These are phyloP conservation scores for Lophius americanus DNA, from an alignment of 2,797 vertebrate genomes.

Conservation along the genomic window DNA sequence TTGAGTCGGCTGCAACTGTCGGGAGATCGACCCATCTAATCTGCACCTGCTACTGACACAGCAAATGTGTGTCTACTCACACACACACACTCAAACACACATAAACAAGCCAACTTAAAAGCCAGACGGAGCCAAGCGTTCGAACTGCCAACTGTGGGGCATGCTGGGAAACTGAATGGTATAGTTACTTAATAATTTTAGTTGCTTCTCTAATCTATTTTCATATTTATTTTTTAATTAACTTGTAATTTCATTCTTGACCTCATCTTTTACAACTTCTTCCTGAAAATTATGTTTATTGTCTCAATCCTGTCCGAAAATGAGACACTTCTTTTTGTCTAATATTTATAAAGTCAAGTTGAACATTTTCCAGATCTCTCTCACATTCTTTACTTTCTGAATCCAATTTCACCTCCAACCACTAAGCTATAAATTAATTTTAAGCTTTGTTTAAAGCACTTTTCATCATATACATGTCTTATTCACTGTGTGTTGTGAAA, in stretches of 20 bases:
- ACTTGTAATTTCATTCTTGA: not conserved
- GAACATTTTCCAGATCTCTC: too few species aligned
- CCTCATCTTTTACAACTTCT: too few species aligned
- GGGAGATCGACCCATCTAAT: constrained; percentile 65
- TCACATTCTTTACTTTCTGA: too few species aligned
- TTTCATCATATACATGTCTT: too few species aligned
- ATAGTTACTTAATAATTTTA: not conserved
- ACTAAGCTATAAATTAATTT: too few species aligned
- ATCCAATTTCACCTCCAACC: too few species aligned
- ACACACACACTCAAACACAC: constrained; percentile 34
- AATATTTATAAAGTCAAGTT: too few species aligned
- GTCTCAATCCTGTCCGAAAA: too few species aligned
- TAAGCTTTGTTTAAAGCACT: too few species aligned
- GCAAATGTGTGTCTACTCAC: constrained; percentile 65
- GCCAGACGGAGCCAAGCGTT: constrained; percentile 41
- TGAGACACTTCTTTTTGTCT: too few species aligned
- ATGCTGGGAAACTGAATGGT: constrained; percentile 33
- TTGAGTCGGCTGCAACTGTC: constrained; percentile 67
- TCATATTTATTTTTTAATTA: not conserved
- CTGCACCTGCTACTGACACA: constrained; percentile 82
- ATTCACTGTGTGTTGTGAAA: too few species aligned
- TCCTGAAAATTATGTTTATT: too few species aligned
- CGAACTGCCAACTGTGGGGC: constrained; percentile 32
- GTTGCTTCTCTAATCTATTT: not conserved
- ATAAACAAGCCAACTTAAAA: constrained; percentile 27